Evolutionary conservation across 2,888 invertebrate genomes (phyloP).

Genomic region (Epicampocera succincta): DNA sequence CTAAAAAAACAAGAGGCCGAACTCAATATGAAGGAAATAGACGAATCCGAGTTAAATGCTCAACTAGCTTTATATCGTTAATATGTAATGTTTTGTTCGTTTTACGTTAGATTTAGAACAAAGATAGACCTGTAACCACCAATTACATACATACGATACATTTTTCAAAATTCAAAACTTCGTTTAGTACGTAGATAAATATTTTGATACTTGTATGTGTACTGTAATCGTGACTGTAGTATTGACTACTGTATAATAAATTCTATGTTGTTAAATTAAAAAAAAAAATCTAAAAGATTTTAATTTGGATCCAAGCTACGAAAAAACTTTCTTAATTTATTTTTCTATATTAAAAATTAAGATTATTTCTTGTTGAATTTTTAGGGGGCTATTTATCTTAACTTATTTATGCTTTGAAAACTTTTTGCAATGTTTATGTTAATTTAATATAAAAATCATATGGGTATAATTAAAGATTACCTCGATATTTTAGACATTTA

Average conservation of each 20-base stretch:
- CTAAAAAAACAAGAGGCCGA: conserved; percentile 82
- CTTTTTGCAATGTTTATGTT: too few species aligned
- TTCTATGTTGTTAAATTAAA: conserved; percentile 4
- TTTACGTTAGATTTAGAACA: neutral
- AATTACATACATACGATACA: conserved; percentile 11
- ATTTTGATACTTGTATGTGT: neutral
- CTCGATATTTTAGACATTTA: neutral
- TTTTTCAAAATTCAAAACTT: too few species aligned
- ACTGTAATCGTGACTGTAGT: neutral
- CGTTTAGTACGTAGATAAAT: too few species aligned
- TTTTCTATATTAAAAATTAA: too few species aligned
- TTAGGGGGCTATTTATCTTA: too few species aligned
- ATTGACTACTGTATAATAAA: too few species aligned
- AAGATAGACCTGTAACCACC: conserved; percentile 47
- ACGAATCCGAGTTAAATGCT: conserved; percentile 69
- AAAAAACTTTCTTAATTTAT: too few species aligned
- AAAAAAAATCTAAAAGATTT: neutral
- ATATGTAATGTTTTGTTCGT: conserved; percentile 19
- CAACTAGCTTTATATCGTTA: conserved; percentile 71
- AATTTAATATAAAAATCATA: too few species aligned
- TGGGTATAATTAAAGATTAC: too few species aligned
- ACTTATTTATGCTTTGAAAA: too few species aligned
- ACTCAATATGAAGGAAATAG: conserved; percentile 77
- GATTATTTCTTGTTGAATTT: too few species aligned
- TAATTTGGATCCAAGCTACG: too few species aligned